These are phyloP conservation scores for Atta cephalotes DNA, from an alignment of 1,140 invertebrate genomes.

Conservation along the genomic window DNA sequence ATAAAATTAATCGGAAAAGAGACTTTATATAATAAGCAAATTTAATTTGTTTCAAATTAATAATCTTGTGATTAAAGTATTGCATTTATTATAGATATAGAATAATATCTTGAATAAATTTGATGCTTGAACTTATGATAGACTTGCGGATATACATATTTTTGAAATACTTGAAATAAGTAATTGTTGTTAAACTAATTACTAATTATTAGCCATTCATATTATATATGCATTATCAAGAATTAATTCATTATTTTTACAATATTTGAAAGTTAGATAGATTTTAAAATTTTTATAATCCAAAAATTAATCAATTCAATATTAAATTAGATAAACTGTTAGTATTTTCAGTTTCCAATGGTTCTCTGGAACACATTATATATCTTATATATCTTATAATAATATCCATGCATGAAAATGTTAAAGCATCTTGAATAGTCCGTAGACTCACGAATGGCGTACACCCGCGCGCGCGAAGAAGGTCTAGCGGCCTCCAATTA, in stretches of 20 bases:
- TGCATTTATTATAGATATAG: too few species aligned
- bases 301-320: not conserved
- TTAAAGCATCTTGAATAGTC: not conserved
- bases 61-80: too few species aligned
- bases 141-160: too few species aligned
- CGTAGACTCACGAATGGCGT: conserved; percentile 30
- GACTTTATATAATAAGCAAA: too few species aligned
- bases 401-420: not conserved
- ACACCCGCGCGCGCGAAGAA: conserved; percentile 48
- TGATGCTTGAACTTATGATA: too few species aligned
- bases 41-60: too few species aligned
- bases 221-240: not conserved
- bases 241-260: conserved; percentile 6
- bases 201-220: too few species aligned
- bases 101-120: too few species aligned
- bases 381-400: not conserved
- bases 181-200: too few species aligned
- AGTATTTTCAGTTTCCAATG: not conserved
- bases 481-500: conserved; percentile 76
- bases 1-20: too few species aligned
- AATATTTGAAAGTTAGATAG: not conserved
- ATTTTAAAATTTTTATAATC: not conserved
- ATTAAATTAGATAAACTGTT: not conserved
- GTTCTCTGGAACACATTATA: not conserved
- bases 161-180: too few species aligned